phyloP scores from a whole-genome alignment of 2,797 vertebrate genomes.

The Mormyrops attenuatus region DNA sequence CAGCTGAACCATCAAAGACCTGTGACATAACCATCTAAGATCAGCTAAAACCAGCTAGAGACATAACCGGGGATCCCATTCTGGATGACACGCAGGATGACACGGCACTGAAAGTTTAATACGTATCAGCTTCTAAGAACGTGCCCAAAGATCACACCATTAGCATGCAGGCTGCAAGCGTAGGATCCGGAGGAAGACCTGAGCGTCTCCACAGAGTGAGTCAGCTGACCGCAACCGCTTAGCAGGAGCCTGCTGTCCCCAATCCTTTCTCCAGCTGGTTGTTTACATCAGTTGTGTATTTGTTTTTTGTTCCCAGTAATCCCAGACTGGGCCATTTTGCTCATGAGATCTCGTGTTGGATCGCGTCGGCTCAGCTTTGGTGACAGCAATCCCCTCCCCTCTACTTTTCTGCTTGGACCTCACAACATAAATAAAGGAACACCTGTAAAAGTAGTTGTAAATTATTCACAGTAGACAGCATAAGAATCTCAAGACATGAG shows the following conservation, averaged over 20 bases:
- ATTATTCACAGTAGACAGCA: not conserved
- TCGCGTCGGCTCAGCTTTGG: not conserved
- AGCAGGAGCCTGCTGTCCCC: not conserved
- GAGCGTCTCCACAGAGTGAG: not conserved
- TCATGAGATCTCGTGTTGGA: not conserved
- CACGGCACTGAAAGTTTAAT: not conserved
- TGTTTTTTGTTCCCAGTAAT: not conserved
- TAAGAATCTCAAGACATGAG: not conserved
- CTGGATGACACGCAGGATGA: not conserved
- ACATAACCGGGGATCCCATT: not conserved
- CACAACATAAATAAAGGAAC: not conserved
- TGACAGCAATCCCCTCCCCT: not conserved
- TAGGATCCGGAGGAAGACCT: not conserved
- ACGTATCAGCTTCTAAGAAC: not conserved
- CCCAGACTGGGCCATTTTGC: not conserved
- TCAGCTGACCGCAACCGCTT: not conserved
- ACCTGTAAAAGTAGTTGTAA: not conserved
- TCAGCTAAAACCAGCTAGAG: not conserved
- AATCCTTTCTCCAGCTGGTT: not conserved
- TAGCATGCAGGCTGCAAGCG: not conserved
- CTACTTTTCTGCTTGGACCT: not conserved
- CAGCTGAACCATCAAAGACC: not conserved
- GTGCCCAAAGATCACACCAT: not conserved
- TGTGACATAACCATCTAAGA: not conserved
- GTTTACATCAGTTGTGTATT: not conserved